Conservation (phyloP, 2,888 invertebrate genomes). For the Ophraella communa region DNA sequence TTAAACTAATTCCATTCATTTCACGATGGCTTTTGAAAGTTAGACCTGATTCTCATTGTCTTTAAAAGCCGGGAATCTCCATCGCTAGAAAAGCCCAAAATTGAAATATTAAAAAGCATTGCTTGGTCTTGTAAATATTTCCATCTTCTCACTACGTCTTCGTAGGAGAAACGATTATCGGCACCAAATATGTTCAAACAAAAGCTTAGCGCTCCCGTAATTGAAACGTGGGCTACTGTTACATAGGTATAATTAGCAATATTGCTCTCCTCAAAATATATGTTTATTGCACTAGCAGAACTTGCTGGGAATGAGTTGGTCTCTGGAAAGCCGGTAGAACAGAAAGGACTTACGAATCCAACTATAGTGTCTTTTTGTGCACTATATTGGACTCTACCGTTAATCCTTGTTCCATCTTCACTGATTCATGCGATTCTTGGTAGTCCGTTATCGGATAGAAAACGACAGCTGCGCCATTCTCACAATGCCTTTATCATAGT, state of each 20-base stretch:
- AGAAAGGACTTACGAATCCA: conserved; percentile 39
- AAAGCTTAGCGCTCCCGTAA: conserved; percentile 28
- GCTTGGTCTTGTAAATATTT: conserved; percentile 22
- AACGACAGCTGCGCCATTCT: too few species aligned
- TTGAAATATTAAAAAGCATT: conserved; percentile 1
- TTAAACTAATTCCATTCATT: not conserved
- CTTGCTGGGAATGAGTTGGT: conserved; percentile 17
- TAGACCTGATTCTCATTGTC: too few species aligned
- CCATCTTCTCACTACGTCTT: conserved; percentile 35
- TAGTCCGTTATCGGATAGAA: too few species aligned
- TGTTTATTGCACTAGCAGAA: conserved; percentile 19
- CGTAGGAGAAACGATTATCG: conserved; percentile 34
- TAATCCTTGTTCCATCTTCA: conserved; percentile 40
- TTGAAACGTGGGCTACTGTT: conserved; percentile 38
- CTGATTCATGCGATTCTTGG: conserved; percentile 37
- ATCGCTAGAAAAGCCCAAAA: conserved; percentile 29
- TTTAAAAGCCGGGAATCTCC: conserved; percentile 32
- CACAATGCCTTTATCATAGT: too few species aligned
- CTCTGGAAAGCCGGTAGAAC: conserved; percentile 33
- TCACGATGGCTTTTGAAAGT: not conserved
- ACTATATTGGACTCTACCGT: conserved; percentile 40
- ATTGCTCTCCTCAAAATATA: conserved; percentile 27
- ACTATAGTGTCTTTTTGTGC: conserved; percentile 38
- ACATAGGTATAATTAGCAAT: conserved; percentile 37
- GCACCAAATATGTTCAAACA: conserved; percentile 39